These are phyloP conservation scores for Rutilus rutilus DNA, from an alignment of 2,113 vertebrate species.

Conservation along the genomic window DNA sequence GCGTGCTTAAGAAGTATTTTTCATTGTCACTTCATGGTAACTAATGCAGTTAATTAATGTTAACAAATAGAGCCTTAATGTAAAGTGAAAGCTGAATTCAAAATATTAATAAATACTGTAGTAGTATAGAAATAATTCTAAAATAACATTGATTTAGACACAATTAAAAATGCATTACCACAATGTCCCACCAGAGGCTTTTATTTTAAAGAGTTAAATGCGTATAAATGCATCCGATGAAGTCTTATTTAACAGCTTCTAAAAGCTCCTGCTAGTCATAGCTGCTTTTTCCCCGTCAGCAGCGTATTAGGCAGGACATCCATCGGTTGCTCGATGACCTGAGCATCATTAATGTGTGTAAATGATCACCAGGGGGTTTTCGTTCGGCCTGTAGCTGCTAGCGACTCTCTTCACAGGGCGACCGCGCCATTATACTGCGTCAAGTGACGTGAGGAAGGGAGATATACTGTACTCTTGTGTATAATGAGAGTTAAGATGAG, in stretches of 20 bases:
- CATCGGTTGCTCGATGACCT: conserved; percentile 68
- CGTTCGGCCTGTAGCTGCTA: conserved; percentile 72
- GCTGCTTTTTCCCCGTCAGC: conserved; percentile 35
- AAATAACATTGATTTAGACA: not conserved
- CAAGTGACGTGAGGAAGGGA: conserved; percentile 71
- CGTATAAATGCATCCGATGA: not conserved
- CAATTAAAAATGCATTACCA: not conserved
- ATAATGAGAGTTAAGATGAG: conserved; percentile 22
- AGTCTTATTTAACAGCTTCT: not conserved
- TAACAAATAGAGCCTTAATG: no score
- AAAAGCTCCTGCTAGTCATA: not conserved
- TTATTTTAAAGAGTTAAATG: conserved; percentile 3
- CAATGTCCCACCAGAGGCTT: not conserved
- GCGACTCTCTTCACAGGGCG: conserved; percentile 73
- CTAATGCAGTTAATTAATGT: no score
- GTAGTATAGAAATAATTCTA: not conserved
- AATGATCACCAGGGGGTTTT: conserved; percentile 80
- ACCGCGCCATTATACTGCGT: conserved; percentile 72
- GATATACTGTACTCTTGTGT: conserved; percentile 74
- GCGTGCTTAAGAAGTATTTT: no score
- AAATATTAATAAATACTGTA: not conserved
- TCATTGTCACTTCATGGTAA: no score
- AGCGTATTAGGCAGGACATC: conserved; percentile 66
- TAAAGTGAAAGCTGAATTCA: no score
- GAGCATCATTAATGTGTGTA: conserved; percentile 77